Percentiles rank a stretch among this genome's conserved stretches.
phyloP scores from a whole-genome alignment of 2,888 invertebrate species.

The Ormyrus rosae region DNA sequence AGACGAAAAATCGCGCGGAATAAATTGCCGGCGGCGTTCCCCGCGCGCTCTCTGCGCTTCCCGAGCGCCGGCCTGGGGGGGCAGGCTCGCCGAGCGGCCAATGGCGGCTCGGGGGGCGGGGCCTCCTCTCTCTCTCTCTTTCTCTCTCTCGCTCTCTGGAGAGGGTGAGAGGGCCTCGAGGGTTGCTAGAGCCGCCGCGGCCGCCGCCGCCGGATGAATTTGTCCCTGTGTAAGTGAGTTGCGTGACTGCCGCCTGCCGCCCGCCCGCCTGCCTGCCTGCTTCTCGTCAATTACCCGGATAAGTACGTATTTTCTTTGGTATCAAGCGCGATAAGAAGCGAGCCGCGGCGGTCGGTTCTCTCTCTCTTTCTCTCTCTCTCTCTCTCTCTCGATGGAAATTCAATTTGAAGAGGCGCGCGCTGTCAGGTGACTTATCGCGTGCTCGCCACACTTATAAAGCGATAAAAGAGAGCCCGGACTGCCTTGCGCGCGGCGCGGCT shows the following conservation, averaged over 20 bases:
- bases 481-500: background rate
- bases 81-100: conserved; percentile 19
- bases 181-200: conserved; percentile 21
- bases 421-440: background rate
- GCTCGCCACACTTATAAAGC: too few species aligned
- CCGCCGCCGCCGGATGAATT: conserved; percentile 29
- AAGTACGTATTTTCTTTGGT: conserved; percentile 64
- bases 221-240: conserved; percentile 56
- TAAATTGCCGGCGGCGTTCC: conserved; percentile 61
- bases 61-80: background rate
- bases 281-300: conserved; percentile 72
- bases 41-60: conserved; percentile 45
- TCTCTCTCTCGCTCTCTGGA: background rate
- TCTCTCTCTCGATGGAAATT: conserved; percentile 22
- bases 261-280: conserved; percentile 3
- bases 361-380: too few species aligned
- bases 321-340: conserved; percentile 1
- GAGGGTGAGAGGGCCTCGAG: background rate
- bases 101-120: conserved; percentile 8
- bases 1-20: conserved; percentile 65
- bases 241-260: conserved; percentile 66
- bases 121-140: background rate
- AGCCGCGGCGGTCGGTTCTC: too few species aligned
- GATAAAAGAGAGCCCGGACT: too few species aligned
- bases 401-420: background rate